Conservation (phyloP, 2,797 vertebrate genomes). For the Anguilla anguilla region DNA sequence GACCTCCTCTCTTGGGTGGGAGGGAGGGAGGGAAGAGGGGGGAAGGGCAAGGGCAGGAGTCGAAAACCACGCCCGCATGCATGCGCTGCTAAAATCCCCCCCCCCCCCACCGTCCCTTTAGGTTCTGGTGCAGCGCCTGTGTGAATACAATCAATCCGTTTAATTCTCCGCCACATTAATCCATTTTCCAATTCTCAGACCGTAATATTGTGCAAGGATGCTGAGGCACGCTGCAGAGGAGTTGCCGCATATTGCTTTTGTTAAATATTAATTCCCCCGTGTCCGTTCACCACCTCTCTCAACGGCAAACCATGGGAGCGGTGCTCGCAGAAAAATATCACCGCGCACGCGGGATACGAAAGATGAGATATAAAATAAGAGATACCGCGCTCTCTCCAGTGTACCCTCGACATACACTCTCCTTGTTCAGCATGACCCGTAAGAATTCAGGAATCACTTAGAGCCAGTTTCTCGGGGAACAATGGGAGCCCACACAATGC, state of each 20-base stretch:
- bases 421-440: slow-evolving; percentile 35
- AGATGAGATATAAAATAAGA: neutral
- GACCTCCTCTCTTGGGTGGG: neutral
- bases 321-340: neutral
- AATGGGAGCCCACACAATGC: slow-evolving; percentile 42
- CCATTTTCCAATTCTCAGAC: slow-evolving; percentile 8
- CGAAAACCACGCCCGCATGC: neutral
- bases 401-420: neutral
- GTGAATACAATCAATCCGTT: slow-evolving; percentile 6
- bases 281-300: slow-evolving; percentile 42
- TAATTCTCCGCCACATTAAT: slow-evolving; percentile 12
- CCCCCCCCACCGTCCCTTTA: neutral
- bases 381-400: neutral
- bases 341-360: slow-evolving; percentile 34
- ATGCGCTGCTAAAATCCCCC: neutral
- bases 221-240: neutral
- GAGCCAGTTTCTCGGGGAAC: slow-evolving; percentile 34
- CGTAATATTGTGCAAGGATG: slow-evolving; percentile 8
- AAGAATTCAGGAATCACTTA: slow-evolving; percentile 26
- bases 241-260: neutral
- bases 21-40: neutral
- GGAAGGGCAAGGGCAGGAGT: neutral
- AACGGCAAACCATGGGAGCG: slow-evolving; percentile 23
- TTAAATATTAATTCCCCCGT: slow-evolving; percentile 31
- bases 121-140: neutral